A percentile compares a stretch with the other conserved stretches of the same genome.
Evolutionary conservation across 2,888 invertebrate species (phyloP).

Genomic region (Tetragnatha montana): DNA sequence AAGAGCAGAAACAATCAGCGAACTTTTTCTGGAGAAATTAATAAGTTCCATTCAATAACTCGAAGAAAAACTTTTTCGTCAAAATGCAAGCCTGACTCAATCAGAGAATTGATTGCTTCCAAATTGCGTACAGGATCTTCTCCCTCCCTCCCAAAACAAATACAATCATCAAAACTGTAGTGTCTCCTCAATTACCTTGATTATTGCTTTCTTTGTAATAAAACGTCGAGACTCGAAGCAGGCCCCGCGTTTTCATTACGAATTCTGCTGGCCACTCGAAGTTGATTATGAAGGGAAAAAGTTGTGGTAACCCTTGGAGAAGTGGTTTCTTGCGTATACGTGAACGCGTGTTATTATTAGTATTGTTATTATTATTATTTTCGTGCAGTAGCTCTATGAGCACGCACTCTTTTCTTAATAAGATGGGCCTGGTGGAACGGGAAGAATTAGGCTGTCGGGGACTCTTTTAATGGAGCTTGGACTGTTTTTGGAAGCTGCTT

Average conservation of each 20-base stretch:
- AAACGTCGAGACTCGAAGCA: conserved; percentile 23
- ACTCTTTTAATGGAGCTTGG: conserved; percentile 16
- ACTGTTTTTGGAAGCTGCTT: neutral
- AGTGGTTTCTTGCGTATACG: conserved; percentile 38
- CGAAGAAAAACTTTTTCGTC: conserved; percentile 12
- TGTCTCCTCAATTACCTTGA: conserved; percentile 54
- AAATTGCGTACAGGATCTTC: neutral
- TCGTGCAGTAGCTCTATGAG: conserved; percentile 26
- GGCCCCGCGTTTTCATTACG: conserved; percentile 19
- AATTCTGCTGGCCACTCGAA: conserved; percentile 24
- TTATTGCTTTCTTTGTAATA: conserved; percentile 35
- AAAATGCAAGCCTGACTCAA: conserved; percentile 13
- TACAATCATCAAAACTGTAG: conserved; percentile 43
- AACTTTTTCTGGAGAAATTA: conserved; percentile 44
- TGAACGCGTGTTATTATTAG: neutral
- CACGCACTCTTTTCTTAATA: conserved; percentile 50
- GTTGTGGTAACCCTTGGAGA: conserved; percentile 60
- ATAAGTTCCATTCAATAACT: conserved; percentile 46
- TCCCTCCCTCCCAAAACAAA: conserved; percentile 11
- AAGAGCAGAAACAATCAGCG: conserved; percentile 34
- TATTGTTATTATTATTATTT: conserved; percentile 37
- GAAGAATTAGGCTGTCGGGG: conserved; percentile 23
- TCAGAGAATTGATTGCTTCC: conserved; percentile 48
- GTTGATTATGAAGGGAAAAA: conserved; percentile 53
- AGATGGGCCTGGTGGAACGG: conserved; percentile 16